Conservation (phyloP, 2,797 vertebrate species). For the Anniella stebbinsi region DNA sequence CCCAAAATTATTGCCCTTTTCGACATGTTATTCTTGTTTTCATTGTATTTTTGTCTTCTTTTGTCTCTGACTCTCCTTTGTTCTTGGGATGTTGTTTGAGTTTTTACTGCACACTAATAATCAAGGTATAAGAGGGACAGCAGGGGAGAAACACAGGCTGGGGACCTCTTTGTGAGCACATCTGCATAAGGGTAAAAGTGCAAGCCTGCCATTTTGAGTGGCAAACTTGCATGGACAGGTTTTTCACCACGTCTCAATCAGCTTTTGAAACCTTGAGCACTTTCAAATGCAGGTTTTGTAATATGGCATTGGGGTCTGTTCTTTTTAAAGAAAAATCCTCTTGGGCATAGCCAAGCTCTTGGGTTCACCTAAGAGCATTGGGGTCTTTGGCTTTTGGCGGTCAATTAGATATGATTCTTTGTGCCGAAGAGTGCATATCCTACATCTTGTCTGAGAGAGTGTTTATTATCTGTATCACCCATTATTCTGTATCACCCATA, state of each 20-base stretch:
- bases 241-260: background rate
- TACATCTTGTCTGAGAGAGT: too few species aligned
- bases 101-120: background rate
- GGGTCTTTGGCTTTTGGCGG: background rate
- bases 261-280: background rate
- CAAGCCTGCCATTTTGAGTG: background rate
- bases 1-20: background rate
- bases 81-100: background rate
- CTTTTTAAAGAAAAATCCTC: background rate
- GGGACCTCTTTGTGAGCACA: background rate
- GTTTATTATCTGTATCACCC: too few species aligned
- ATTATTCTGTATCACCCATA: too few species aligned
- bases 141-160: background rate
- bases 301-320: background rate
- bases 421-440: background rate
- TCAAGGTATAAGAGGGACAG: background rate
- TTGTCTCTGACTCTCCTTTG: background rate
- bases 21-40: background rate
- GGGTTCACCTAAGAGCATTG: too few species aligned
- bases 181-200: background rate
- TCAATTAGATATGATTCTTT: background rate
- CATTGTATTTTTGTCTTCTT: background rate
- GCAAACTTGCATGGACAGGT: background rate
- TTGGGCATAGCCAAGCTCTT: background rate
- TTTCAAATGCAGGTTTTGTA: background rate